Evolutionary conservation across 2,113 vertebrate genomes (phyloP), one percentile per base, ranked within the genome.

Genomic region (Rutilus rutilus): DNA sequence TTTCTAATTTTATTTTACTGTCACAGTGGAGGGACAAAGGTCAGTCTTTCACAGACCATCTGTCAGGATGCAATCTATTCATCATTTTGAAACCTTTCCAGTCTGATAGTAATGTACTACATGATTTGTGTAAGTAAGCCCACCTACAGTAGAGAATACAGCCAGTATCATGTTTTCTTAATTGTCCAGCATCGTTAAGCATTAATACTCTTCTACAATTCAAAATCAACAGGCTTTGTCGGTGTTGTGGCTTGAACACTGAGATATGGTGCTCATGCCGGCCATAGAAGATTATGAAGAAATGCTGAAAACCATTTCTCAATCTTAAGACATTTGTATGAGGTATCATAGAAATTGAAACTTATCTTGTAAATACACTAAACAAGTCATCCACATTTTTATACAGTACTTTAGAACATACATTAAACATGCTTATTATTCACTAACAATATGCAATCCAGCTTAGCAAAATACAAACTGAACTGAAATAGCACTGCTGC

Each of bases 11-110:
- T 33, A 85, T 57, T 86, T 84, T 79, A 50, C 42, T 42, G 21
- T 78, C 39, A 59, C 75, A 78, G 39, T 57, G 39, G n/a, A 45
- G 42, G 27, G 62, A 42, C 80, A 83, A 54, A 86, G 86, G 86
- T 83, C 74, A 87, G 36, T 19, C 23, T 47, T 60, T 47, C 19
- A 1, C 71, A 21, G 5, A 30, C 59, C 12, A 75, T 36, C 7
- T 25, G 36, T 84, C 2, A 82, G 36, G 64, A 81, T 85, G 67
- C 30, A 78, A 65, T 78, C 59, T 67, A 69, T 39, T 27, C 47
- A 52, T 65, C 14, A 67, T 75, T 67, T 65, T 30, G n/a, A 81
- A 64, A 81, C 8, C 59, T 42, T 27, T 64, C 19, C n/a, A 2
- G 15, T 10, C 57, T 21, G 23, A 79, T 50, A 76, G n/a, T 2